These are phyloP conservation scores for Origma solitaria DNA, from an alignment of 2,113 vertebrate species.

Conservation along the genomic window DNA sequence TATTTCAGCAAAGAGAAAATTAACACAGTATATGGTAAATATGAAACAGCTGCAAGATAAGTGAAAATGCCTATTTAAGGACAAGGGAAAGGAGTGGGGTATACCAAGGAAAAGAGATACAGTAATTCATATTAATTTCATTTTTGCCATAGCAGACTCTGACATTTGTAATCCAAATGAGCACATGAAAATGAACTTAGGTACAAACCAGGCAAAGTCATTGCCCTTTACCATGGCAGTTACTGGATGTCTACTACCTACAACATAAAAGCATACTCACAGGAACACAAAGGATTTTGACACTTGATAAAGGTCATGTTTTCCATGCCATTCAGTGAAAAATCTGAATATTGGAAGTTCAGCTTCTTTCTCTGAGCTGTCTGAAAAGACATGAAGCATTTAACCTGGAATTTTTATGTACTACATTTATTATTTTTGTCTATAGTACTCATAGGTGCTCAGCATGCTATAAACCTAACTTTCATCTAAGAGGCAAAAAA, in stretches of 20 bases:
- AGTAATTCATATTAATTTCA: not conserved
- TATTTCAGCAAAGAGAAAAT: not conserved
- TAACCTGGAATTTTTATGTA: not conserved
- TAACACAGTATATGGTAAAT: not conserved
- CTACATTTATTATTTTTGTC: not conserved
- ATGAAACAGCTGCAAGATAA: not conserved
- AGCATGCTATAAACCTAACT: not conserved
- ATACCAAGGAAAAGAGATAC: not conserved
- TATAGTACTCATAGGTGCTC: not conserved
- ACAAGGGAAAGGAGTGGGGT: not conserved
- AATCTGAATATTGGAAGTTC: not conserved
- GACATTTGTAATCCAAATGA: slow-evolving; percentile 44
- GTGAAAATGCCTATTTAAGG: not conserved
- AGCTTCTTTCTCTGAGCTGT: not conserved
- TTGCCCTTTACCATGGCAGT: not conserved
- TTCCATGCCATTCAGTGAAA: not conserved
- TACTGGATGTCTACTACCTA: not conserved
- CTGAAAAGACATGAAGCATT: not conserved
- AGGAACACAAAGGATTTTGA: not conserved
- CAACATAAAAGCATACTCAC: not conserved
- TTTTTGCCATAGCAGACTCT: not conserved
- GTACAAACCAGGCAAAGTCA: slow-evolving; percentile 34
- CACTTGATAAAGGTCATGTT: slow-evolving; percentile 23
- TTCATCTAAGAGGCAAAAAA: not conserved
- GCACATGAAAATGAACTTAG: not conserved